A percentile compares a stretch with the other conserved stretches of the same genome.
These are phyloP conservation scores for Seriola dumerili DNA, from an alignment of 2,113 vertebrate species.

Conservation along the genomic window DNA sequence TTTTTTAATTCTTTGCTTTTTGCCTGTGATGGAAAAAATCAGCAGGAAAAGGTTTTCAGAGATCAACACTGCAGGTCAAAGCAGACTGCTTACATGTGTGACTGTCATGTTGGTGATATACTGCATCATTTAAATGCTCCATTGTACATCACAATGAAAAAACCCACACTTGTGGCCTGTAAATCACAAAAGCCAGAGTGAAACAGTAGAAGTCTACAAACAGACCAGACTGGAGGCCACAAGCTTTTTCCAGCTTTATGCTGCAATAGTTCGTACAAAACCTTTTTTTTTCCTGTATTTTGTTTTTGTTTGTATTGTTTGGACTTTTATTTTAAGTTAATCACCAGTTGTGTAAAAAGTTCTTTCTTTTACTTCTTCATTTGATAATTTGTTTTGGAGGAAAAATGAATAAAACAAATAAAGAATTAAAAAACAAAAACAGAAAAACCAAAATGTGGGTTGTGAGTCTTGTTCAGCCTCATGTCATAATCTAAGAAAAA, in stretches of 20 bases:
- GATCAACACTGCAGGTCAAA: conserved; percentile 28
- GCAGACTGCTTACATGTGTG: conserved; percentile 12
- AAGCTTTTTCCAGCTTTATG: neutral
- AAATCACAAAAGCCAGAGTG: conserved; percentile 40
- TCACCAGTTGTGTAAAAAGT: conserved; percentile 7
- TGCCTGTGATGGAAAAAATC: neutral
- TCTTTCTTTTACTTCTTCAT: neutral
- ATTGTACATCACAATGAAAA: conserved; percentile 45
- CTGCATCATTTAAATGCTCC: conserved; percentile 39
- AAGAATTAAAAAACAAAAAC: conserved; percentile 1
- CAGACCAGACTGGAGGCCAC: conserved; percentile 23
- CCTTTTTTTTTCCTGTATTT: conserved; percentile 1
- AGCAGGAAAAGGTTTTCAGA: neutral
- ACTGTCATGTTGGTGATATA: conserved; percentile 21
- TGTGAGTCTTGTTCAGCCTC: neutral
- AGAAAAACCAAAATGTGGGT: neutral
- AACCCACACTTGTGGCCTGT: conserved; percentile 45
- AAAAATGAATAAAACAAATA: neutral
- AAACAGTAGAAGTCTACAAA: conserved; percentile 19
- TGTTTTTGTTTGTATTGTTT: conserved; percentile 17
- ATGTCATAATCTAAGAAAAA: neutral
- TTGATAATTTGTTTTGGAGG: conserved; percentile 1
- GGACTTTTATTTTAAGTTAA: conserved; percentile 8
- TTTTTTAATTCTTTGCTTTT: neutral
- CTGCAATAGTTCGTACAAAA: neutral